Evolutionary conservation across 2,888 invertebrate genomes (phyloP), one percentile per base, ranked within the genome.

Genomic region (Apantesis nais): DNA sequence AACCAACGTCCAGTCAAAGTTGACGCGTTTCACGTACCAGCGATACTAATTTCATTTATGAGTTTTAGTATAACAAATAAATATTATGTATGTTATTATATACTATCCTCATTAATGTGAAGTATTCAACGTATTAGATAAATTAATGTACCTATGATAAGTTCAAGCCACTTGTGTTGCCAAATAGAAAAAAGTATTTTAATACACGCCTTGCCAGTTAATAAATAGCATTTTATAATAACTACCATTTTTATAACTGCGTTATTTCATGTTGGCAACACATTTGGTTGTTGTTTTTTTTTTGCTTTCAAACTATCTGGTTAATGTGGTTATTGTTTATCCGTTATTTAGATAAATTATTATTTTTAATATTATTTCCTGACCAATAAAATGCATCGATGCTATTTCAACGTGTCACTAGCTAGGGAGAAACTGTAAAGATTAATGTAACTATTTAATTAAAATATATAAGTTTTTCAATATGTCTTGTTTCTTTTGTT

Each of bases 401-500:
- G 91, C 90, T 92, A 88, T 89, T 89, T 86, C 85, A 87, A 86
- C 85, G 90, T 90, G 92, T 93, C 93, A 93, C 90, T 93, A 93
- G 94, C 93, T 93, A 93, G 93, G 93, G 89, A 92, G 88, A 91
- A 88, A 93, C 92, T 94, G 94, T 95, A 94, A 94, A 95, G 92
- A 93, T 83, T 93, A 93, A 92, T 94, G 90, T 94, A 94, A 94
- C 93, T 94, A 95, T 95, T 94, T 94, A 95, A 94, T 93, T 93
- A 92, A 94, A 94, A 93, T 93, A 91, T 94, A 93, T 94, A 95
- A 94, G 93, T 93, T 95, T 94, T 93, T 90, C 91, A 93, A 91
- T 88, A 86, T 77, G 83, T 58, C 14, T 29, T 63, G 77, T 78
- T 79, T 89, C 74, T 86, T 74, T 31, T 73, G 19, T n/a, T 62